Evolutionary conservation across 2,797 vertebrate species (phyloP).

Genomic region (Merluccius polli): DNA sequence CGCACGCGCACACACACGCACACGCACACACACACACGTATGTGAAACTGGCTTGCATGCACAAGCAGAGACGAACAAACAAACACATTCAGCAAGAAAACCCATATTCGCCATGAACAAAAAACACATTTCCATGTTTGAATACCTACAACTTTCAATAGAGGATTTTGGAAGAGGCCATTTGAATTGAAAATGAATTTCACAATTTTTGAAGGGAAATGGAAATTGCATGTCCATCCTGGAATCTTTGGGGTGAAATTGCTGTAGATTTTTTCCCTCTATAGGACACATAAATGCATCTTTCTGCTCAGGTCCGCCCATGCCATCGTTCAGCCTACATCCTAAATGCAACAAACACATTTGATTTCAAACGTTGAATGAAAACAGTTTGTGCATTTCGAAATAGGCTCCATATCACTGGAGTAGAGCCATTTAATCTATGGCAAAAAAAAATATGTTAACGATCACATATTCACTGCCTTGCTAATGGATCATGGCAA

Average conservation of each 20-base stretch:
- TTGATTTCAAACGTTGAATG: background rate
- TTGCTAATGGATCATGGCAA: background rate
- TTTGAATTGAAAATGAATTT: constrained; percentile 18
- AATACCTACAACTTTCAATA: constrained; percentile 45
- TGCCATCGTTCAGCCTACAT: background rate
- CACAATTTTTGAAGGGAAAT: background rate
- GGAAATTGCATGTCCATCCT: background rate
- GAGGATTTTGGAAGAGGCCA: constrained; percentile 13
- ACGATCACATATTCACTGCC: constrained; percentile 12
- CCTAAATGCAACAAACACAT: background rate
- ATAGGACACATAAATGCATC: background rate
- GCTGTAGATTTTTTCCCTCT: background rate
- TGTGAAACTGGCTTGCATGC: background rate
- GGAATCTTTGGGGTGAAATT: constrained; percentile 4
- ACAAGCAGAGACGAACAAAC: constrained; percentile 29
- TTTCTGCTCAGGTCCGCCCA: background rate
- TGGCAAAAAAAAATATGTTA: background rate
- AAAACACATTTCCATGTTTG: constrained; percentile 34
- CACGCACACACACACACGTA: constrained; percentile 26
- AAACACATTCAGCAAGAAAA: constrained; percentile 31
- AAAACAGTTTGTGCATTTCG: background rate
- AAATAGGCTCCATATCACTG: background rate
- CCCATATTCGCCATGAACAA: constrained; percentile 17
- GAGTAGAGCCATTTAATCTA: background rate
- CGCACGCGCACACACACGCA: constrained; percentile 14